These are phyloP conservation scores for Slavum lentiscoides DNA, from an alignment of 2,888 invertebrate species.

Conservation along the genomic window DNA sequence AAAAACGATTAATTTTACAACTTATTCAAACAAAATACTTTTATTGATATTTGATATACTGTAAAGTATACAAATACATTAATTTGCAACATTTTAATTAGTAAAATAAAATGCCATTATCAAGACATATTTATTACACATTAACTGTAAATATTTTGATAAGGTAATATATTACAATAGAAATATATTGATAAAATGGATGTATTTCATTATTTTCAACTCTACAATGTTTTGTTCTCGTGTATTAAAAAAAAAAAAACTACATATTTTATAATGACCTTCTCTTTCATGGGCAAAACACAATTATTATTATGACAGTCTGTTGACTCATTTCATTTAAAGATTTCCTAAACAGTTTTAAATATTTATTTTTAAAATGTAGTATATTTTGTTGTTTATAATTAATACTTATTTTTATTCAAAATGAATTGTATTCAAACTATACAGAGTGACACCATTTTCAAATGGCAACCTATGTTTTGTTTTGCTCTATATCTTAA, in stretches of 20 bases:
- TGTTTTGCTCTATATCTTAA: no score
- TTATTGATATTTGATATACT: no score
- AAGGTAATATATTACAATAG: not conserved
- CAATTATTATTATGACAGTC: slow-evolving; percentile 15
- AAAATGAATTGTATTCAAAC: not conserved
- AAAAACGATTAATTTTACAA: no score
- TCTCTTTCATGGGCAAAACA: slow-evolving; percentile 39
- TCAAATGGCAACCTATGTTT: no score
- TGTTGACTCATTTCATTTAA: slow-evolving; percentile 41
- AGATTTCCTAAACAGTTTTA: slow-evolving; percentile 15
- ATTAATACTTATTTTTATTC: slow-evolving; percentile 8
- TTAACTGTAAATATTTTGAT: not conserved
- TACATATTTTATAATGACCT: slow-evolving; percentile 15
- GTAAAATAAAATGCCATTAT: no score
- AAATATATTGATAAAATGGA: not conserved
- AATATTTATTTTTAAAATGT: slow-evolving; percentile 20
- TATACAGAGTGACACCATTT: not conserved
- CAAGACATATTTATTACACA: no score
- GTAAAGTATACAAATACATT: no score
- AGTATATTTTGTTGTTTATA: slow-evolving; percentile 2
- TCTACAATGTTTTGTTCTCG: not conserved
- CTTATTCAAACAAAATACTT: no score
- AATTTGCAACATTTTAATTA: no score
- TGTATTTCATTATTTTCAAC: not conserved
- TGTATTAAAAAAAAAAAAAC: not conserved